Evolutionary conservation across 2,888 invertebrate genomes (phyloP).

Genomic region (Nasonovia ribisnigri): DNA sequence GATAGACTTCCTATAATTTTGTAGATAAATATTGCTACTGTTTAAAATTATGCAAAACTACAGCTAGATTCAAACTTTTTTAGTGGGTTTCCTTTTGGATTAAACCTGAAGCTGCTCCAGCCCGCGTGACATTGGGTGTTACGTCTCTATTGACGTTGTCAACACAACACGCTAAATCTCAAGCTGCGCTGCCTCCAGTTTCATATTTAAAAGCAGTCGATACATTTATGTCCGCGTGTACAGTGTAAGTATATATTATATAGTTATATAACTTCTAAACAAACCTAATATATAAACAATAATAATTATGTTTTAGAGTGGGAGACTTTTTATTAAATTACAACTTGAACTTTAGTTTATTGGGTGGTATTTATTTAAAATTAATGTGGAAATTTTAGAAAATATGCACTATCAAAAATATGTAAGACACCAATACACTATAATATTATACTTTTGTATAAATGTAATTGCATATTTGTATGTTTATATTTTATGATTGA

Average conservation of each 20-base stretch:
- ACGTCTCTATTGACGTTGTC: slow-evolving; percentile 90
- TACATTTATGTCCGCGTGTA: slow-evolving; percentile 93
- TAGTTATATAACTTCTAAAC: background rate
- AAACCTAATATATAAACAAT: background rate
- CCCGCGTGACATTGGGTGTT: slow-evolving; percentile 91
- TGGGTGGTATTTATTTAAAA: background rate
- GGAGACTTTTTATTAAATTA: background rate
- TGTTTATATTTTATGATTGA: background rate
- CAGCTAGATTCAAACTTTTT: slow-evolving; percentile 67
- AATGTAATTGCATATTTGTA: background rate
- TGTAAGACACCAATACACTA: background rate
- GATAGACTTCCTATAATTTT: background rate
- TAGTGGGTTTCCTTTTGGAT: slow-evolving; percentile 97
- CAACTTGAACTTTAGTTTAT: background rate
- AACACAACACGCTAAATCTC: slow-evolving; percentile 93
- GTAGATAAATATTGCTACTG: background rate
- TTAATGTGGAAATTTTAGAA: background rate
- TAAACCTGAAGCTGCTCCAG: slow-evolving; percentile 93
- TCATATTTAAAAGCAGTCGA: slow-evolving; percentile 94
- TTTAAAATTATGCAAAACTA: background rate
- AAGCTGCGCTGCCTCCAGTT: slow-evolving; percentile 92
- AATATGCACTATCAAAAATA: background rate
- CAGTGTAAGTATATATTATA: slow-evolving; percentile 75
- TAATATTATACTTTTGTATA: background rate
- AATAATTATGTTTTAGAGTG: background rate